Percentiles rank a stretch among this genome's conserved stretches.
Evolutionary conservation across 2,888 invertebrate genomes (phyloP).

Genomic region (Brachynemurus nebulosus): DNA sequence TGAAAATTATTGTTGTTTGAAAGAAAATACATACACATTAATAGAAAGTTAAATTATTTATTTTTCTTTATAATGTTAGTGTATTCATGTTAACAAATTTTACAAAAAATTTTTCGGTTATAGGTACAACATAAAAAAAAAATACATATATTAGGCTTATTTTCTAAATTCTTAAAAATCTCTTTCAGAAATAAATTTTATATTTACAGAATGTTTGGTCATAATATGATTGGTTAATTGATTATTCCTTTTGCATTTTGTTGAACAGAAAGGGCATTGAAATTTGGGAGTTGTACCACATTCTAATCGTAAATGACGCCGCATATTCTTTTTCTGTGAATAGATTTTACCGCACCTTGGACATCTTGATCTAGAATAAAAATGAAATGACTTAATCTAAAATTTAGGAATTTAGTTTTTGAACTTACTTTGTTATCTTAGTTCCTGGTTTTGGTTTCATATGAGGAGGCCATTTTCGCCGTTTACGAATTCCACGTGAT

Average conservation of each 20-base stretch:
- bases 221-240: constrained; percentile 18
- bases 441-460: constrained; percentile 7
- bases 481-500: too few relatives aligned
- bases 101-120: too few relatives aligned
- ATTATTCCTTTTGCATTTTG: constrained; percentile 17
- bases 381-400: not conserved
- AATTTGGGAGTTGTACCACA: constrained; percentile 30
- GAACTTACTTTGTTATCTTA: not conserved
- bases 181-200: constrained; percentile 12
- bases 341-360: constrained; percentile 8
- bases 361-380: constrained; percentile 6
- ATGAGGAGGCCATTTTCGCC: constrained; percentile 5
- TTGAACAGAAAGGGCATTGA: constrained; percentile 24
- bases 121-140: too few relatives aligned
- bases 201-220: constrained; percentile 10
- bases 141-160: not conserved
- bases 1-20: too few relatives aligned
- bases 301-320: constrained; percentile 28
- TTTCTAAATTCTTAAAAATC: not conserved
- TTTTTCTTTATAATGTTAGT: too few relatives aligned
- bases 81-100: too few relatives aligned
- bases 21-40: too few relatives aligned
- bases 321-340: constrained; percentile 17
- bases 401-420: not conserved
- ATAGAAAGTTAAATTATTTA: too few relatives aligned